Evolutionary conservation across 2,888 invertebrate species (phyloP), one percentile per base, ranked within the genome.

Genomic region (Rhagonycha fulva): DNA sequence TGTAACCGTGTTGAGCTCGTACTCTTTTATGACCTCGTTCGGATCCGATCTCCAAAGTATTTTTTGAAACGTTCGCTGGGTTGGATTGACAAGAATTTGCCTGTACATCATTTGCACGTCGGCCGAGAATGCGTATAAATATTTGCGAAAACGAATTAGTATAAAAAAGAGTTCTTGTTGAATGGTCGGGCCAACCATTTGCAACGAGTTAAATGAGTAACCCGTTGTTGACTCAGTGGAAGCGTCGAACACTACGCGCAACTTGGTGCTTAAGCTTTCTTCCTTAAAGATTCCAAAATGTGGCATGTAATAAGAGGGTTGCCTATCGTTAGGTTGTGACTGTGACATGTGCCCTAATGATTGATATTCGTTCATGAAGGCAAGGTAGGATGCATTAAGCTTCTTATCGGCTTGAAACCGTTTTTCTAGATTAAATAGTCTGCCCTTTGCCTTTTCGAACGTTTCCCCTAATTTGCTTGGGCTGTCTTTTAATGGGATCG

Each of bases 1-100:
- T 0, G 74, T 80, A 9, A 62, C 62, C 14, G 60, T 66, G 11
- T 71, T 74, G 73, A 71, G 61, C 10, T 62, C 62, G 11, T 62
- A 62, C 14, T 10, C 10, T 14, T 62, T 19, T 10, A 62, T 62
- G 14, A 3, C 14, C 4, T 62, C 19, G 3, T 1, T 14, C 3
- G 62, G 62, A 14, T 0, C 7, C n/a, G n/a, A n/a, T n/a, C 62
- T 62, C 62, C 62, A 62, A 11, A 62, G 9, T 14, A 62, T 62
- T 9, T 3, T 62, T 62, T 62, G 62, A 14, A 4, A 14, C 1
- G 7, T 3, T 14, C 62, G 62, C 3, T 62, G 14, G 9, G 4
- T 19, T 14, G 62, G 19, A 62, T n/a, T 9, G 9, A 62, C 5
- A 9, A 62, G 14, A 4, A 62, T 62, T 11, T 62, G 62, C 4